These are phyloP conservation scores for Drosophila basisetae DNA, from an alignment of 2,888 invertebrate species.

Conservation along the genomic window DNA sequence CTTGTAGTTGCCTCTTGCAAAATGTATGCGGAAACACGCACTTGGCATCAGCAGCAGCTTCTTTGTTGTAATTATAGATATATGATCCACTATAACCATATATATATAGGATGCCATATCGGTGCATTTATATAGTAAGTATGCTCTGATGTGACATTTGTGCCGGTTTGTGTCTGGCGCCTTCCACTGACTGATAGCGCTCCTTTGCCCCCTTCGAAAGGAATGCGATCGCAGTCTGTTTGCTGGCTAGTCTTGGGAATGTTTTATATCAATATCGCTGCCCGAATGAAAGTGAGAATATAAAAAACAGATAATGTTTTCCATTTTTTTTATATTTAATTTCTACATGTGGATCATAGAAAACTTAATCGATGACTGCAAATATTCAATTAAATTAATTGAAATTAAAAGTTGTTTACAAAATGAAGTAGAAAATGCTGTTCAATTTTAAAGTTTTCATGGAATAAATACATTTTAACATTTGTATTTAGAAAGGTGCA, in stretches of 20 bases:
- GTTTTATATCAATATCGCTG: slow-evolving; percentile 15
- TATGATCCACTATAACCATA: slow-evolving; percentile 12
- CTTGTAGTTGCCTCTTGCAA: neutral
- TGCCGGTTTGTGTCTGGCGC: slow-evolving; percentile 79
- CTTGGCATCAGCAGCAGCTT: slow-evolving; percentile 29
- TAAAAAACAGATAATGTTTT: neutral
- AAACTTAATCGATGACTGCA: neutral
- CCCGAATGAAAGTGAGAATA: neutral
- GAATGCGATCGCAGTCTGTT: slow-evolving; percentile 44
- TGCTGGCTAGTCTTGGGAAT: slow-evolving; percentile 16
- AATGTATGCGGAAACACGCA: slow-evolving; percentile 31
- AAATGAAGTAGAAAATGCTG: neutral
- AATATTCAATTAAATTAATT: neutral
- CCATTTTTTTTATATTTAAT: neutral
- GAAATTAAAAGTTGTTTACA: neutral
- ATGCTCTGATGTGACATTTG: slow-evolving; percentile 48
- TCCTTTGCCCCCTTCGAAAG: slow-evolving; percentile 8
- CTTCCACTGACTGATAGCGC: slow-evolving; percentile 32
- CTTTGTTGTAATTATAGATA: slow-evolving; percentile 61
- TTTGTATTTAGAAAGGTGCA: neutral
- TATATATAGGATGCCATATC: slow-evolving; percentile 52
- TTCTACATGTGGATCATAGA: neutral
- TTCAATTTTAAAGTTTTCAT: neutral
- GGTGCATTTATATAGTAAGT: slow-evolving; percentile 25
- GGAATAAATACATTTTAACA: neutral